Conservation (phyloP, 2,888 invertebrate species). For the Creontiades dilutus region DNA sequence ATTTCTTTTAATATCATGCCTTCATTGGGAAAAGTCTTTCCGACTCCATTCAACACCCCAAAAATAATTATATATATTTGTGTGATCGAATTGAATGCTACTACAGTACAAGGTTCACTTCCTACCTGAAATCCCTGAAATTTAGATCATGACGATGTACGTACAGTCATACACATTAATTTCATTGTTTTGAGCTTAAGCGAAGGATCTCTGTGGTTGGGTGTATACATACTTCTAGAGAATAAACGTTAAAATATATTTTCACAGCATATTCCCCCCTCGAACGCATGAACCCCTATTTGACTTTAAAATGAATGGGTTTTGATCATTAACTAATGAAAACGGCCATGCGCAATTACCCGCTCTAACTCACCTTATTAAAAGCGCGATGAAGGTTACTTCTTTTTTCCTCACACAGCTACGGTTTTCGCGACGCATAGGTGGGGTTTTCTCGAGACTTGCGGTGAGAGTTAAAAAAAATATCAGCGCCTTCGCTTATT, state of each 20-base stretch:
- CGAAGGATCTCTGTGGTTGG: not conserved
- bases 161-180: no score
- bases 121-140: no score
- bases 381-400: not conserved
- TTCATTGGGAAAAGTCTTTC: no score
- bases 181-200: not conserved
- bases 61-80: no score
- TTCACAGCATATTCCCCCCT: not conserved
- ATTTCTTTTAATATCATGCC: no score
- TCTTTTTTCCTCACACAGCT: not conserved
- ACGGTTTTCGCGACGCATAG: not conserved
- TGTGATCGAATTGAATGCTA: no score
- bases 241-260: not conserved
- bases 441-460: not conserved
- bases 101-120: no score
- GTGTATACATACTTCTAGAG: not conserved
- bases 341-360: constrained; percentile 3
- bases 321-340: constrained; percentile 1
- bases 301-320: constrained; percentile 22
- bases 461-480: not conserved
- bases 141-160: no score
- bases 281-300: not conserved
- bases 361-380: not conserved
- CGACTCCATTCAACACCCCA: no score
- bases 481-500: not conserved